Evolutionary conservation across 2,797 vertebrate genomes (phyloP), one percentile per base, ranked within the genome.

Genomic region (Rhinichthys osculus): DNA sequence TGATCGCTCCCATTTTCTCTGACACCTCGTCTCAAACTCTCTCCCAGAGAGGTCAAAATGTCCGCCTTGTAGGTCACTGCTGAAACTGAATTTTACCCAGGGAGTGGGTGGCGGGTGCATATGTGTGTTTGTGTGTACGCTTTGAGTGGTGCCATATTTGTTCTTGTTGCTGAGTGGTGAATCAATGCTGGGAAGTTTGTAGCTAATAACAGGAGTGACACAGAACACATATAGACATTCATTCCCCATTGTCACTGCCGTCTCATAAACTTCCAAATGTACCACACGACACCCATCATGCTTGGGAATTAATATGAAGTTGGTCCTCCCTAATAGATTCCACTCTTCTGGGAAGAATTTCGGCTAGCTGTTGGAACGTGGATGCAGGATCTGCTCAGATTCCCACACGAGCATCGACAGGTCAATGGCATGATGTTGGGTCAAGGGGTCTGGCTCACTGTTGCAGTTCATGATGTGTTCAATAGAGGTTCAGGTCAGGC

Each of bases 1-100:
- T 42, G 52, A 82, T 90, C 88, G 86, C 66, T 87, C 79, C 88
- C 78, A 91, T 91, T 88, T 88, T 82, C 84, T 52, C 82, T 86
- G 78, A 83, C 30, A 87, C 91, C 89, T 86, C 85, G 30, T 70
- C 72, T 59, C 72, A 78, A 90, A 90, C 90, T 81, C 74, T 67
- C 30, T 73, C 81, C 13, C 5, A 13, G 76, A 67, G 82, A 86
- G 86, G 87, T 91, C 90, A 88, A 70, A 77, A 85, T 73, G 83
- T 72, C 84, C 85, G 64, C 27, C 52, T 79, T 69, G 84, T 38
- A 73, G 78, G 84, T 62, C 84, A 86, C 80, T 27, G 1, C 78
- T 40, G 30, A 79, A 64, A 50, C 86, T 64, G 81, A 77, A 64
- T 85, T 88, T 88, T 79, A 84, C 16, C 70, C 81, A 47, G 3